A percentile compares a stretch with the other conserved stretches of the same genome.
These are phyloP conservation scores for Oryzias javanicus DNA, from an alignment of 2,113 vertebrate species.

Conservation along the genomic window DNA sequence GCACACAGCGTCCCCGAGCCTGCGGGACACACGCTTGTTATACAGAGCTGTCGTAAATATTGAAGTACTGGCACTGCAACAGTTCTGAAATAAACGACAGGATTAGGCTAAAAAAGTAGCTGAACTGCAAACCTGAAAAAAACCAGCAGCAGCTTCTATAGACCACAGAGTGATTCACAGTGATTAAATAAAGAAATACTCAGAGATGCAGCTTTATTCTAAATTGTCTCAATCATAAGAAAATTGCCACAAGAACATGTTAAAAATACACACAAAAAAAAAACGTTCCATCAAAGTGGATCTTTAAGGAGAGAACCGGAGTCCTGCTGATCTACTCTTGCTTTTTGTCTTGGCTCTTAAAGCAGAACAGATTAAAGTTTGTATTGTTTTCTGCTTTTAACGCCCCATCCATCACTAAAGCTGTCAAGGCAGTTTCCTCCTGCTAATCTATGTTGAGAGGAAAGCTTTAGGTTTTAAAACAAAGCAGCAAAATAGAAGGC, in stretches of 20 bases:
- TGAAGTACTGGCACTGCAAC: not conserved
- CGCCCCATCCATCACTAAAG: conserved; percentile 13
- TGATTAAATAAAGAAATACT: too few species aligned
- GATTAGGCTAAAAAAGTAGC: too few species aligned
- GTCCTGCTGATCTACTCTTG: conserved; percentile 11
- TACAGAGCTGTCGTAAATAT: not conserved
- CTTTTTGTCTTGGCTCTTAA: conserved; percentile 29
- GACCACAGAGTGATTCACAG: too few species aligned
- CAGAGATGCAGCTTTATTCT: too few species aligned
- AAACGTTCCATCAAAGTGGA: not conserved
- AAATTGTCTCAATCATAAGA: too few species aligned
- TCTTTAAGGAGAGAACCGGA: conserved; percentile 8
- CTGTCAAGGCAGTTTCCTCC: not conserved
- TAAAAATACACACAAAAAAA: not conserved
- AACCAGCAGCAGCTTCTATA: too few species aligned
- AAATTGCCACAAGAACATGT: not conserved
- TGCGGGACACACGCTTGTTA: conserved; percentile 22
- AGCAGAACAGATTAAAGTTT: conserved; percentile 8
- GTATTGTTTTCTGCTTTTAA: conserved; percentile 17
- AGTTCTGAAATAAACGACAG: too few species aligned
- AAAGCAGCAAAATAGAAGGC: not conserved
- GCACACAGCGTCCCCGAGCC: conserved; percentile 86
- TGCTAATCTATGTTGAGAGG: not conserved
- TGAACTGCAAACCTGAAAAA: too few species aligned
- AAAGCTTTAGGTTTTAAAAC: not conserved